phyloP scores from a whole-genome alignment of 1,140 invertebrate species.

The Camponotus vicinus region DNA sequence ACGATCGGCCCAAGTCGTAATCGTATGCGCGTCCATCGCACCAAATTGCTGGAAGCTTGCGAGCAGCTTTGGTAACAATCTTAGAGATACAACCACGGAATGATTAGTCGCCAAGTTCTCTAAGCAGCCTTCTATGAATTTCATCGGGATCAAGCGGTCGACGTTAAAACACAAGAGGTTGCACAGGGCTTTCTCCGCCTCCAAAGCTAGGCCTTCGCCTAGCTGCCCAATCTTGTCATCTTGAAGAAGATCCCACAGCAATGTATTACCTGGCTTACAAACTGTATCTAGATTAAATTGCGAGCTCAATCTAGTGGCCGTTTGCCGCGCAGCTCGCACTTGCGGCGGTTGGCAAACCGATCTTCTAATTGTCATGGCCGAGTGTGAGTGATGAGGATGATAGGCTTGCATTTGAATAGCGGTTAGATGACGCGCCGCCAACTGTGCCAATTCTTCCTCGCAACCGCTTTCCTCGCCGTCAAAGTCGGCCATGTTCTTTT shows the following conservation, averaged over 20 bases:
- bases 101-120: conserved; percentile 95
- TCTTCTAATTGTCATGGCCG: conserved; percentile 79
- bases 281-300: conserved; percentile 92
- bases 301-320: conserved; percentile 82
- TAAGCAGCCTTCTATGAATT: conserved; percentile 97
- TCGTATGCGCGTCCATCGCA: conserved; percentile 93
- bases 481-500: conserved; percentile 97
- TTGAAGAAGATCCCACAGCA: conserved; percentile 97
- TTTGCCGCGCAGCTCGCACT: conserved; percentile 74
- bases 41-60: conserved; percentile 96
- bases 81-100: conserved; percentile 95
- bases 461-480: conserved; percentile 96
- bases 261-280: conserved; percentile 94
- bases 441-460: conserved; percentile 94
- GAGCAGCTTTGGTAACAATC: conserved; percentile 95
- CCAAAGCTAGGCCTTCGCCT: conserved; percentile 94
- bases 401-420: conserved; percentile 85
- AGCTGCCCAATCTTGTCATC: conserved; percentile 95
- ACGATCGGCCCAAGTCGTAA: conserved; percentile 95
- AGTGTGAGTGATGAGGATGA: conserved; percentile 82
- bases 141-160: conserved; percentile 94
- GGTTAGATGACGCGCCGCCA: conserved; percentile 88
- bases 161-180: conserved; percentile 96
- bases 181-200: conserved; percentile 96
- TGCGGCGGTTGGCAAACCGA: conserved; percentile 79